Evolutionary conservation across 2,113 vertebrate genomes (phyloP).

Genomic region (Baryphthengus martii): DNA sequence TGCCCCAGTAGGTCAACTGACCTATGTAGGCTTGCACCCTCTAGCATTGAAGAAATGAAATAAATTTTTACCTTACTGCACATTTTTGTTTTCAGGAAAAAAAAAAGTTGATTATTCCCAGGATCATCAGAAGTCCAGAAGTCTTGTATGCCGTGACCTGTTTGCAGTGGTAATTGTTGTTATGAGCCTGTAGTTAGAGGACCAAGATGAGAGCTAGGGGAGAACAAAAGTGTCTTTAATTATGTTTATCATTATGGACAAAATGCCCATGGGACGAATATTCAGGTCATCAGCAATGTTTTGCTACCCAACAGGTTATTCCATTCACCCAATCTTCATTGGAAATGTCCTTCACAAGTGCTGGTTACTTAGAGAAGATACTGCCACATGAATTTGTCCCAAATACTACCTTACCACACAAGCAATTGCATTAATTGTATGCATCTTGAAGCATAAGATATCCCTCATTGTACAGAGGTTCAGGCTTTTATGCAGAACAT

Average conservation of each 20-base stretch:
- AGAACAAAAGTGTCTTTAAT: background rate
- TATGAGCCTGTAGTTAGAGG: background rate
- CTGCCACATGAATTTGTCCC: background rate
- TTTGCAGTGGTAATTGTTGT: background rate
- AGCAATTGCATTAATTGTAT: background rate
- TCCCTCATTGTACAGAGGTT: background rate
- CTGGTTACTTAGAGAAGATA: background rate
- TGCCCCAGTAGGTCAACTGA: background rate
- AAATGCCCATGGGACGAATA: background rate
- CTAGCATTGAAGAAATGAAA: background rate
- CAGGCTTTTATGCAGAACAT: background rate
- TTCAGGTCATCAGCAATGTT: background rate
- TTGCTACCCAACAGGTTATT: background rate
- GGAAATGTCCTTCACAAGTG: background rate
- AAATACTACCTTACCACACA: background rate
- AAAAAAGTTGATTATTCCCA: background rate
- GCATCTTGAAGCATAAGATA: background rate
- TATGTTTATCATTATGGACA: background rate
- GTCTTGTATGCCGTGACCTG: background rate
- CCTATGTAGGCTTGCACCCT: background rate
- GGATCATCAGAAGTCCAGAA: background rate
- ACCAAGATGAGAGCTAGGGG: background rate
- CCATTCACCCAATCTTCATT: background rate
- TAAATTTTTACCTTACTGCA: background rate
- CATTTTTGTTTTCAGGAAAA: background rate